A percentile compares a stretch with the other conserved stretches of the same genome.
Evolutionary conservation across 2,888 invertebrate species (phyloP).

Genomic region (Melangyna quadrimaculata): DNA sequence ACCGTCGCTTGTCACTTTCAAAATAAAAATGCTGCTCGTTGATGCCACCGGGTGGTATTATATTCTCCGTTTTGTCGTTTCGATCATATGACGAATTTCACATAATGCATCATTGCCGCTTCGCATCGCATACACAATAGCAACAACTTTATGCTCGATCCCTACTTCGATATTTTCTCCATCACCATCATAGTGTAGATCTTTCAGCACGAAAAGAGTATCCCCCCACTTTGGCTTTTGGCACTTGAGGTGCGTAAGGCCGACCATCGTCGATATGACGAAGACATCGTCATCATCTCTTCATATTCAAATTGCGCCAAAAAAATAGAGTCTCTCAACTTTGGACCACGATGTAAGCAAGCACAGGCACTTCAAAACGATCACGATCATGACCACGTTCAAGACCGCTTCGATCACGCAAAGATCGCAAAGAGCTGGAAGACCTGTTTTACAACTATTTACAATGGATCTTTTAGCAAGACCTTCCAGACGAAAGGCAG

Average conservation of each 20-base stretch:
- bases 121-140: slow-evolving; percentile 51
- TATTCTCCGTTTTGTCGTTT: slow-evolving; percentile 72
- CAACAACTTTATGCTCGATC: slow-evolving; percentile 52
- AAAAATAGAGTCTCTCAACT: slow-evolving; percentile 43
- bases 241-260: slow-evolving; percentile 60
- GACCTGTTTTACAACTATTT: slow-evolving; percentile 54
- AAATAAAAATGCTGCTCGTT: slow-evolving; percentile 79
- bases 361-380: slow-evolving; percentile 29
- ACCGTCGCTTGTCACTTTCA: slow-evolving; percentile 80
- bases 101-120: slow-evolving; percentile 67
- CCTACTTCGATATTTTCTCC: slow-evolving; percentile 63
- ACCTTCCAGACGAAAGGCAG: slow-evolving; percentile 56
- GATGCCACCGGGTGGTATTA: slow-evolving; percentile 79
- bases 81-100: slow-evolving; percentile 68
- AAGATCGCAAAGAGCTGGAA: slow-evolving; percentile 23
- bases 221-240: slow-evolving; percentile 42
- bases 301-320: slow-evolving; percentile 70
- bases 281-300: slow-evolving; percentile 44
- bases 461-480: slow-evolving; percentile 21
- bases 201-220: not conserved
- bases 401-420: not conserved
- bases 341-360: slow-evolving; percentile 30
- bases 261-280: slow-evolving; percentile 25
- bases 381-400: slow-evolving; percentile 58
- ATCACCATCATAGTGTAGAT: not conserved